A percentile compares a stretch with the other conserved stretches of the same genome.
Conservation (phyloP, 2,113 vertebrate species). For the Cryptotis parvus region DNA sequence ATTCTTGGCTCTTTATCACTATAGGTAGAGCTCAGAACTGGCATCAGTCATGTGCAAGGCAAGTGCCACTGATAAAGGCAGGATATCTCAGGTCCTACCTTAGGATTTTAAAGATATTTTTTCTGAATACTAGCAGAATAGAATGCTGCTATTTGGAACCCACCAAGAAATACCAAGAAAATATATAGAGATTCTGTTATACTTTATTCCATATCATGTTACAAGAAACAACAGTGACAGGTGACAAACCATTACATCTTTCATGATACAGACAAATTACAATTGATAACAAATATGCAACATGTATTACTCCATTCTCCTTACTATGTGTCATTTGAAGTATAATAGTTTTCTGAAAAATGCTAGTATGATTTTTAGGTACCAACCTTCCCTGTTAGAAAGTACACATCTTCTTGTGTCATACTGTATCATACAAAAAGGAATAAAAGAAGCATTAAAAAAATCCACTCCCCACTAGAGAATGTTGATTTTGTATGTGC, state of each 20-base stretch:
- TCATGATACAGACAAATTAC: slow-evolving; percentile 96
- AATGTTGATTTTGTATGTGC: slow-evolving; percentile 87
- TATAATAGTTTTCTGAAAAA: slow-evolving; percentile 83
- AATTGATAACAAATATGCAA: slow-evolving; percentile 94
- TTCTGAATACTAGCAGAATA: no score
- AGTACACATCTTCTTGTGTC: slow-evolving; percentile 90
- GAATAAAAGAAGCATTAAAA: neutral
- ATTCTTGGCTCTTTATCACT: no score
- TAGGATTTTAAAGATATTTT: no score
- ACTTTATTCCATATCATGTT: slow-evolving; percentile 96
- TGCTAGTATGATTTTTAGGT: slow-evolving; percentile 87
- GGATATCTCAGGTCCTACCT: no score
- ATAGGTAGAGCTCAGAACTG: no score
- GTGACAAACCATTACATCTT: slow-evolving; percentile 96
- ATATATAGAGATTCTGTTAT: slow-evolving; percentile 85
- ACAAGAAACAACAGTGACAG: slow-evolving; percentile 97
- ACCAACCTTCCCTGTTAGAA: slow-evolving; percentile 88
- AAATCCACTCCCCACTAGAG: slow-evolving; percentile 84
- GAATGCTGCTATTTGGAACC: neutral
- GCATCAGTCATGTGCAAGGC: no score
- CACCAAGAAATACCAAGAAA: slow-evolving; percentile 71
- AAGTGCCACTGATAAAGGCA: no score
- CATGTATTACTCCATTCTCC: slow-evolving; percentile 92
- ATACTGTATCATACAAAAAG: slow-evolving; percentile 91
- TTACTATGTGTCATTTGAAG: slow-evolving; percentile 88